Base-by-base conservation (phyloP, 2,113 vertebrate species). In the Rhadina sibilatrix region DNA sequence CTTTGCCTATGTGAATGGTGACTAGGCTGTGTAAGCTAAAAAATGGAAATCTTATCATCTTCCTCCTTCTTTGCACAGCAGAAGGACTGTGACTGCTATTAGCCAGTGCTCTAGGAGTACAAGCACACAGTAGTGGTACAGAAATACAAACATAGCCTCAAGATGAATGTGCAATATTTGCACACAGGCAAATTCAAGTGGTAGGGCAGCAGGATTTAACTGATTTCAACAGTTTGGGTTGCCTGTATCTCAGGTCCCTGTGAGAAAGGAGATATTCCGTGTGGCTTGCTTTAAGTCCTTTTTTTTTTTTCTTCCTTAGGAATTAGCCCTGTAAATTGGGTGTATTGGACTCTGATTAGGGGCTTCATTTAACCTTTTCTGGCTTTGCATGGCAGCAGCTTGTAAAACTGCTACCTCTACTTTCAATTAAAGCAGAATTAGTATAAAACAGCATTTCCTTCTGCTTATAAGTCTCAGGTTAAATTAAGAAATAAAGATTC, bases 401-500 rank as follows among this genome's bases (percentile, higher is more conserved):
- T 93, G 38, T 93, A 69, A 89, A 92, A 59, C 35, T 78, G 46
- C 22, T 89, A n/a, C 15, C 83, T 77, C 63, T n/a, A 19, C 35
- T 63, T 90, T 54, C 3, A 0, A 40, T 90, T 87, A 92, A 88
- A 91, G 15, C 6, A 78, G 44, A 83, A 54, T 42, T 94, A 90
- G 77, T 75, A 82, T 38, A 86, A 92, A 96, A 5, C 15, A 70
- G 1, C 6, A 35, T 78, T 94, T 93, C 24, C 35, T 70, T 75
- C 35, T 54, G 30, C 28, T 70, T 83, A 50, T 57, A 61, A 66
- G 42, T 83, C 68, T 90, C 52, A 83, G 52, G 47, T 94, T 92
- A 89, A 92, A 94, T 89, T 57, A 81, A 87, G 78, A 94, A 92
- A 68, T 54, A 77, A 94, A 87, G 24, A 88, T 76, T 12, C 21